phyloP scores from a whole-genome alignment of 2,888 invertebrate species.

The Rhagonycha lutea region DNA sequence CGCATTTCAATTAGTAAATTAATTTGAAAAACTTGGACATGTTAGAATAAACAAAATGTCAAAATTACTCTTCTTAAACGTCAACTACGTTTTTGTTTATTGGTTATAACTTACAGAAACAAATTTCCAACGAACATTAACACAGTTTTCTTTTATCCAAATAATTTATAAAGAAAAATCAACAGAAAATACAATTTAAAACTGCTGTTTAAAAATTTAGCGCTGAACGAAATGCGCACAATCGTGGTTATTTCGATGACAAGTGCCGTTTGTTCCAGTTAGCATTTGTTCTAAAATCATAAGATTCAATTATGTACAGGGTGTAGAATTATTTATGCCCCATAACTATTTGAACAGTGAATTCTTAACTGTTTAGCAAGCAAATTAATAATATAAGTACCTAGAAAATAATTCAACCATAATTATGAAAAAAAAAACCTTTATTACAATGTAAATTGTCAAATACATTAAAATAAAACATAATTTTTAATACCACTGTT shows the following conservation, averaged over 20 bases:
- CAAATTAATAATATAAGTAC: no score
- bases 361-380: no score
- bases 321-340: no score
- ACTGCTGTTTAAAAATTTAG: background rate
- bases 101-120: background rate
- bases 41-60: background rate
- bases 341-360: no score
- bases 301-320: background rate
- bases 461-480: background rate
- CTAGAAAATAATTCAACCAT: background rate
- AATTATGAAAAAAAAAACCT: background rate
- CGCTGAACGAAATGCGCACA: background rate
- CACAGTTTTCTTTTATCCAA: background rate
- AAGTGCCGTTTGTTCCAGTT: background rate
- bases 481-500: slow-evolving; percentile 57
- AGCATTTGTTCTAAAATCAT: background rate
- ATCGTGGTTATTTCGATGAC: no score
- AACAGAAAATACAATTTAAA: no score
- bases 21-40: background rate
- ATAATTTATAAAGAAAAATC: background rate
- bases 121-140: background rate
- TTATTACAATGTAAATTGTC: background rate
- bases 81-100: background rate
- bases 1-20: background rate
- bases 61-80: background rate